phyloP scores from a whole-genome alignment of 1,140 invertebrate species.

The Trichonephila inaurata region DNA sequence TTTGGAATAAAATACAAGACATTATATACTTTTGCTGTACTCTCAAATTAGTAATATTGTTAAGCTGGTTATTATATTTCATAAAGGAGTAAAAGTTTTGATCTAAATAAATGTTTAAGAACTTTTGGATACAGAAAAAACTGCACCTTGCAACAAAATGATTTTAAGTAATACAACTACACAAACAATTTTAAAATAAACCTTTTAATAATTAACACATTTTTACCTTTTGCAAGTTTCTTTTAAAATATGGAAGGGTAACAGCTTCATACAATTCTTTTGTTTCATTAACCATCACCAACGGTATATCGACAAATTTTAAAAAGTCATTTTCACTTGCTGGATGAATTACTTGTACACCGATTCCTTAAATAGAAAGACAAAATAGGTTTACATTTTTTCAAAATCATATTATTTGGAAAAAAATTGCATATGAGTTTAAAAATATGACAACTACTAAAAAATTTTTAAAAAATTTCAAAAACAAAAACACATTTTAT shows the following conservation, averaged over 20 bases:
- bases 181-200: neutral
- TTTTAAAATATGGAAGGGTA: constrained; percentile 36
- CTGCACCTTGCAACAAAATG: neutral
- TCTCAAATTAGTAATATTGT: too few relatives aligned
- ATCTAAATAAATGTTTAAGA: neutral
- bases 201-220: too few relatives aligned
- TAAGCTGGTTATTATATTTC: too few relatives aligned
- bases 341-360: constrained; percentile 59
- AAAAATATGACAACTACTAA: too few relatives aligned
- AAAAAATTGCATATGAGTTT: too few relatives aligned
- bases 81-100: too few relatives aligned
- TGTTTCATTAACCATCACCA: constrained; percentile 51
- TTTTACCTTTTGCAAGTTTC: neutral
- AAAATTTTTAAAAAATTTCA: too few relatives aligned
- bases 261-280: constrained; percentile 28
- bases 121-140: neutral
- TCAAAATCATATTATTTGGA: too few relatives aligned
- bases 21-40: too few relatives aligned
- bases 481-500: too few relatives aligned
- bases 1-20: too few relatives aligned
- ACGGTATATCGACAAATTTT: constrained; percentile 51
- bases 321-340: constrained; percentile 58
- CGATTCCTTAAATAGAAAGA: constrained; percentile 52
- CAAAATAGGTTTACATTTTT: neutral
- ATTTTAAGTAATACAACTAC: neutral